Percentiles rank a stretch among this genome's conserved stretches.
These are phyloP conservation scores for Hystrix cristata DNA, from an alignment of 2,113 vertebrate species.

Conservation along the genomic window DNA sequence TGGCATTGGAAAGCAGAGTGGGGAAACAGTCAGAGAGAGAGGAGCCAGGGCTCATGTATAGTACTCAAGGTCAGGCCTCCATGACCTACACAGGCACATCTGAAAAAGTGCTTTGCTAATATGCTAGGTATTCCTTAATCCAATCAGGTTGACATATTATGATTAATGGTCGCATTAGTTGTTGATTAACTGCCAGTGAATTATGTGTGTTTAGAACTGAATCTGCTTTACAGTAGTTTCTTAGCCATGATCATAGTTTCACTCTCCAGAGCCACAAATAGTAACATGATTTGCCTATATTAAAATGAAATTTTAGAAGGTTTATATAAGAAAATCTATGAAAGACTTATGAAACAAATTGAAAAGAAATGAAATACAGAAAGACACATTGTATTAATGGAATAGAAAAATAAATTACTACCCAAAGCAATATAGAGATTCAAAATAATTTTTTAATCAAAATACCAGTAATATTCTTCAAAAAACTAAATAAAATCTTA, in stretches of 20 bases:
- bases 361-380: not conserved
- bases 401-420: not conserved
- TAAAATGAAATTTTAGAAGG: not conserved
- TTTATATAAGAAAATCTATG: not conserved
- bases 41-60: not conserved
- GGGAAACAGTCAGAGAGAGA: not conserved
- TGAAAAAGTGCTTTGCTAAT: not conserved
- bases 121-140: not conserved
- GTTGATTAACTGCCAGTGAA: not conserved
- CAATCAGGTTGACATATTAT: not conserved
- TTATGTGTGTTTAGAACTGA: constrained; percentile 27
- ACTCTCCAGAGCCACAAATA: not conserved
- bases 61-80: not conserved
- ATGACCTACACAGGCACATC: not conserved
- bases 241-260: not conserved
- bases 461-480: not conserved
- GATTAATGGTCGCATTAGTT: not conserved
- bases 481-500: not conserved
- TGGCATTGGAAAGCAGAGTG: not conserved
- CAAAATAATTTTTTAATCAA: too few relatives aligned
- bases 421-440: not conserved
- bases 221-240: constrained; percentile 15
- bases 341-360: not conserved
- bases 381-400: not conserved
- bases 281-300: not conserved